Evolutionary conservation across 2,888 invertebrate genomes (phyloP), one percentile per base, ranked within the genome.

Genomic region (Phengaris alcon): DNA sequence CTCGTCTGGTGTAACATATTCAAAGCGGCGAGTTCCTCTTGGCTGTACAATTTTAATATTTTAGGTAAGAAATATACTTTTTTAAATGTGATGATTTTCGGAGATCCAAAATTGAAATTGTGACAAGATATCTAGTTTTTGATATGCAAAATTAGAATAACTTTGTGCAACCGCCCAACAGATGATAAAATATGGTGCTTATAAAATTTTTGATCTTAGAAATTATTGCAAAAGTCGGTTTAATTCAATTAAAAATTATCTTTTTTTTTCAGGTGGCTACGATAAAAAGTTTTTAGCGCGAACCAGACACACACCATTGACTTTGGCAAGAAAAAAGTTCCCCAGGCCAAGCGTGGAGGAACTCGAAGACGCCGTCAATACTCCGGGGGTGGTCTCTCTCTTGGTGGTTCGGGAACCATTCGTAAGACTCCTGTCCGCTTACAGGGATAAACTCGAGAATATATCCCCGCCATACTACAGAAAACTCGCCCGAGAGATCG

Each of bases 1-100:
- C 88, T 96, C 69, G 95, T 96, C 70, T 96, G 96, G 96, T 96
- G 96, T 84, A 96, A 96, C 84, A 94, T 96, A 79, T 96, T 96
- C 84, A 96, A 96, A 90, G 96, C 96, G 55, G 96, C 96, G 46
- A 96, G 96, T 81, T 96, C 96, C n/a, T 96, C 95, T 9, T 97
- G 96, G 96, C 94, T 97, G 90, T 96, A 96, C 86, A 96, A 96
- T 87, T 96, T 97, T 84, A 96, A 96, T 87, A 94, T 96, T 82
- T 93, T 97, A 77, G 96, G 96, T 90, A 84, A 80, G 85, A 48
- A 48, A 48, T 48, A 48, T 48, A 48, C 8, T 48, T 48, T 48
- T 48, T 48, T 6, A 48, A 48, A 35, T 4, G 35, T 48, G 8
- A 48, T 35, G 35, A 48, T 48, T 48, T 48, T 48, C 48, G 48